A percentile compares a stretch with the other conserved stretches of the same genome.
phyloP scores from a whole-genome alignment of 2,113 vertebrate species.

The Phylloscopus trochiloides region DNA sequence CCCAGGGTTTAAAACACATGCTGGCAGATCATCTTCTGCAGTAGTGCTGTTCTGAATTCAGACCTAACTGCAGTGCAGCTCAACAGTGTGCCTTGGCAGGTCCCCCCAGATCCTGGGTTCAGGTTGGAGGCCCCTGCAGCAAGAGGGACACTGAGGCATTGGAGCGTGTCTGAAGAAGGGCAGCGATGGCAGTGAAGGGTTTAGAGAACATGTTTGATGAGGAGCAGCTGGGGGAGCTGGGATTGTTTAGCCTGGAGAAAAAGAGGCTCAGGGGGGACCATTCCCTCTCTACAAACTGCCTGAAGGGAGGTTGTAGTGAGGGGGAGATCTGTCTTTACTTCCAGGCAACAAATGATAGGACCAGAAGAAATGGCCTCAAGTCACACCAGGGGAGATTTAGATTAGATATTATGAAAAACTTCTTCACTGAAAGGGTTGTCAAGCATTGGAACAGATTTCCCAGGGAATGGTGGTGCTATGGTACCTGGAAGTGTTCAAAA shows the following conservation, averaged over 20 bases:
- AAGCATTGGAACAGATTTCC: neutral
- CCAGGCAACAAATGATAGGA: neutral
- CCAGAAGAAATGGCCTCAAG: neutral
- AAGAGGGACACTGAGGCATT: neutral
- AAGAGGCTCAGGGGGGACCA: neutral
- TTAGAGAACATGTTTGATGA: neutral
- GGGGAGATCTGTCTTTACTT: neutral
- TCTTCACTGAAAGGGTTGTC: neutral
- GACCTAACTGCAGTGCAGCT: neutral
- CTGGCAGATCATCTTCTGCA: neutral
- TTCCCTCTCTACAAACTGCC: fast-evolving
- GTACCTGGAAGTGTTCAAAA: neutral
- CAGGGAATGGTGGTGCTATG: neutral
- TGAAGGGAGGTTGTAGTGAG: fast-evolving
- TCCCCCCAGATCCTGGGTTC: neutral
- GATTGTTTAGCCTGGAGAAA: neutral
- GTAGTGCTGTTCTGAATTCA: neutral
- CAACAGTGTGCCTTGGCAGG: fast-evolving
- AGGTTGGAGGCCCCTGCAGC: too few relatives aligned
- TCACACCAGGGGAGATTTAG: neutral
- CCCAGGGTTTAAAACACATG: neutral
- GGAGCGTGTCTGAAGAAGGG: fast-evolving
- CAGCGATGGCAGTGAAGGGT: neutral
- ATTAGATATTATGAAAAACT: too few relatives aligned
- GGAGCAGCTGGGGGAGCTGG: neutral